Evolutionary conservation across 64 coral and sea anemone species (phyloP), one percentile per base, ranked within the genome.

Genomic region (Anthopleura sola): DNA sequence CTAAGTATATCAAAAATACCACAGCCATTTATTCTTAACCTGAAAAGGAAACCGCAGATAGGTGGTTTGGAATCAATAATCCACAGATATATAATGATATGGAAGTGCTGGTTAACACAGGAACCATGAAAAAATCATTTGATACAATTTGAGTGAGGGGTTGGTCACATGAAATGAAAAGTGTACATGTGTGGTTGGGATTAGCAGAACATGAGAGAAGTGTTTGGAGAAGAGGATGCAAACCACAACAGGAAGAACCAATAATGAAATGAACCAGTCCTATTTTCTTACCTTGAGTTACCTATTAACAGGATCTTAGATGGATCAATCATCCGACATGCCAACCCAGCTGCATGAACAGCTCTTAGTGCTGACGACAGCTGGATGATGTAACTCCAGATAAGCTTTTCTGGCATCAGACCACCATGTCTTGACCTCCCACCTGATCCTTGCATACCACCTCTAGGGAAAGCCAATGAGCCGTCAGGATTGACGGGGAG

Each of bases 381-480:
- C 82, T 99, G 97, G 48, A 99, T 99, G 37, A 99, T 92, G 68
- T 99, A 99, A 58, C 93, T 99, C 97, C 97, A 99, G 14, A 99
- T 99, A 8, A 99, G 85, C 49, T 92, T 89, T 75, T 99, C 97
- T 5, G 97, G 93, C 97, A 99, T 99, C 5, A 92, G 64, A 69
- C 91, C 91, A 0, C 93, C 89, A 36, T 97, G 94, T 53, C 91
- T 88, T 17, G 87, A 48, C 49, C 94, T 83, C 60, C 91, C 85
- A 83, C 75, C 86, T 2, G 87, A 39, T 10, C 91, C 87, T 60
- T 83, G 87, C 90, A 92, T 83, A 1, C 86, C 87, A 26, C 84
- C 23, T 26, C 94, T 90, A 21, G 94, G 94, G 39, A 97, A 97
- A 15, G 87, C 62, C 24, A 97, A 80, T 13, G 83, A 85, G 36